Conservation (phyloP, 2,888 invertebrate species). For the Crocallis elinguaria region DNA sequence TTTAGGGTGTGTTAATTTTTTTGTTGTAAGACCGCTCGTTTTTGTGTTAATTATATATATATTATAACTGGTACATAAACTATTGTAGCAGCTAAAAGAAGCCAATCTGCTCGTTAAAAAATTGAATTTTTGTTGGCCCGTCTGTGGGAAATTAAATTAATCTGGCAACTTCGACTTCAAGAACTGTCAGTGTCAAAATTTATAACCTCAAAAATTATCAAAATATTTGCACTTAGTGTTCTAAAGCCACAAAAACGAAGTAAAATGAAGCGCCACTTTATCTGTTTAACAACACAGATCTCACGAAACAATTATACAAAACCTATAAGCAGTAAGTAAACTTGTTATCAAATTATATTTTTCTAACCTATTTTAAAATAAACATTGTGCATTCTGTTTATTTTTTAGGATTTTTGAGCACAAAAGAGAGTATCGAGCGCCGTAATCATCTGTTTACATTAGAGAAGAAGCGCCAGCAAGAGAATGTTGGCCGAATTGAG, state of each 20-base stretch:
- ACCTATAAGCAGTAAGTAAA: constrained; percentile 40
- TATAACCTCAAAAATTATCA: not conserved
- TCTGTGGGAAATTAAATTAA: too few relatives aligned
- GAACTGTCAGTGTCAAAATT: not conserved
- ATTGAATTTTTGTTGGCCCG: too few relatives aligned
- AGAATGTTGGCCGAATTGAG: constrained; percentile 92
- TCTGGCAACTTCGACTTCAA: too few relatives aligned
- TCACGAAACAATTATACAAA: constrained; percentile 48
- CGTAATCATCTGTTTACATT: constrained; percentile 90
- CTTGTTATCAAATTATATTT: not conserved
- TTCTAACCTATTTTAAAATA: constrained; percentile 1
- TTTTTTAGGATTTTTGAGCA: constrained; percentile 75
- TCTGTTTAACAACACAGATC: constrained; percentile 52
- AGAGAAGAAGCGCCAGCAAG: constrained; percentile 90
- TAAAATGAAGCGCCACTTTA: constrained; percentile 65
- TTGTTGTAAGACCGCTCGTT: too few relatives aligned
- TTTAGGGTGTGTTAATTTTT: too few relatives aligned
- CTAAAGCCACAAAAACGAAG: not conserved
- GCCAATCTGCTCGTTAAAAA: too few relatives aligned
- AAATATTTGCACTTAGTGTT: too few relatives aligned
- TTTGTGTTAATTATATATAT: too few relatives aligned
- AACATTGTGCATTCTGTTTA: not conserved
- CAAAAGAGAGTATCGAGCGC: constrained; percentile 79
- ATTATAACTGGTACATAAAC: too few relatives aligned
- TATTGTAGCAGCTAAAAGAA: too few relatives aligned